Evolutionary conservation across 2,113 vertebrate species (phyloP).

Genomic region (Caretta caretta): DNA sequence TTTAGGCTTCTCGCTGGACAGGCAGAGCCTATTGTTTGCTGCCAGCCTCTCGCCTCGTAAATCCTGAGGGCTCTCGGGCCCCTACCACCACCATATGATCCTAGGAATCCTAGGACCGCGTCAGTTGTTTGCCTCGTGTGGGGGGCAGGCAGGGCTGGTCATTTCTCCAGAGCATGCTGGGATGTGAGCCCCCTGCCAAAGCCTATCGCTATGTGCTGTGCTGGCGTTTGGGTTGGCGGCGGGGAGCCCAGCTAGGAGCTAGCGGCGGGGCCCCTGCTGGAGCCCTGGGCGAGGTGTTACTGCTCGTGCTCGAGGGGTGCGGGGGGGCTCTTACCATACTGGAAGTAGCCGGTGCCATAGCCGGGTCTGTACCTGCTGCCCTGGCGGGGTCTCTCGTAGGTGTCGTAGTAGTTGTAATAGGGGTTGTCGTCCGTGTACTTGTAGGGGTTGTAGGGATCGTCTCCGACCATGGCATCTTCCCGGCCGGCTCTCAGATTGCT

Average conservation of each 20-base stretch:
- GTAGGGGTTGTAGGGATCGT: slow-evolving; percentile 92
- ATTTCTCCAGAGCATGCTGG: not conserved
- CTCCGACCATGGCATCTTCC: slow-evolving; percentile 89
- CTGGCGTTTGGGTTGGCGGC: not conserved
- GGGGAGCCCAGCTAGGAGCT: not conserved
- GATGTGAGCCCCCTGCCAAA: not conserved
- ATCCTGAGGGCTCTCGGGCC: not conserved
- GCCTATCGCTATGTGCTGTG: not conserved
- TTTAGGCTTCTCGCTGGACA: not conserved
- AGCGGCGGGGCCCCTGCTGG: not conserved
- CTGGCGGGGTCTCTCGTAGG: slow-evolving; percentile 87
- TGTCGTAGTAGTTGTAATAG: slow-evolving; percentile 95
- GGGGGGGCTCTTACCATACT: slow-evolving; percentile 86
- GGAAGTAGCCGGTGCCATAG: slow-evolving; percentile 89
- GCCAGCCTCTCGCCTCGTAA: not conserved
- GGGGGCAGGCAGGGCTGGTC: too few relatives aligned
- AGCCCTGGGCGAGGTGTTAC: not conserved
- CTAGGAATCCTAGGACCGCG: not conserved
- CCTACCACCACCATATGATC: not conserved
- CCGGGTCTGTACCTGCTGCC: slow-evolving; percentile 81
- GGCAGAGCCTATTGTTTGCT: not conserved
- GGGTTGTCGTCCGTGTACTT: slow-evolving; percentile 92
- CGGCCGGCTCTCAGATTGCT: slow-evolving; percentile 65
- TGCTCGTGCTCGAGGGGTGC: not conserved
- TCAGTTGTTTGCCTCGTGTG: not conserved